These are phyloP conservation scores for Meda fulgida DNA, from an alignment of 2,797 vertebrate genomes.

Conservation along the genomic window DNA sequence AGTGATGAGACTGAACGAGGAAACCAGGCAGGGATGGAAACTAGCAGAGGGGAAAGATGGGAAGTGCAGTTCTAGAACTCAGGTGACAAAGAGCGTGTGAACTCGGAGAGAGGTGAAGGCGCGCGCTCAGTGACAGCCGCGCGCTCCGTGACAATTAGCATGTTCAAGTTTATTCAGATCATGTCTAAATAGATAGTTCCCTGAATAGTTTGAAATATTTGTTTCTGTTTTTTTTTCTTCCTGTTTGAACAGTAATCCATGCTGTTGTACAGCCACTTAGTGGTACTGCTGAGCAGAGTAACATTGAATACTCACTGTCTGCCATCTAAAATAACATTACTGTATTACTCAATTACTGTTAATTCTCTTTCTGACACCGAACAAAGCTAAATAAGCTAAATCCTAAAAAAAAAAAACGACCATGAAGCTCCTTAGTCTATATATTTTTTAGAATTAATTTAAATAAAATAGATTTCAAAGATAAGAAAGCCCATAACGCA, in stretches of 20 bases:
- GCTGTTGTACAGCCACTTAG: conserved; percentile 20
- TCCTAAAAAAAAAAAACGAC: background rate
- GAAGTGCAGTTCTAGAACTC: no score
- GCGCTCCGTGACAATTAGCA: no score
- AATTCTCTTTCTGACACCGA: background rate
- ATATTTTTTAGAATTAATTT: background rate
- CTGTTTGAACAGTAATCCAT: background rate
- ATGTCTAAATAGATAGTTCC: background rate
- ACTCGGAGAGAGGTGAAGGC: no score
- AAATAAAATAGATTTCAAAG: background rate
- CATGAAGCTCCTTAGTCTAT: background rate
- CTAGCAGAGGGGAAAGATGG: no score
- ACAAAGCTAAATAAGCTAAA: background rate
- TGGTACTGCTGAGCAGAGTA: conserved; percentile 30
- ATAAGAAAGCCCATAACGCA: background rate
- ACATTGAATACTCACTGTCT: background rate
- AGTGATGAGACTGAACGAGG: no score
- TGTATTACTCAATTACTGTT: background rate
- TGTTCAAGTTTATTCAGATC: background rate
- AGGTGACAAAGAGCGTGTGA: no score
- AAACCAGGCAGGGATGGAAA: no score
- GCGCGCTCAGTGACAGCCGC: no score
- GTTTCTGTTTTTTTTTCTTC: background rate
- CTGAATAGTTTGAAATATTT: background rate
- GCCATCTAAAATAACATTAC: background rate